phyloP scores from a whole-genome alignment of 2,888 invertebrate genomes.

The Ernsta delagoae region DNA sequence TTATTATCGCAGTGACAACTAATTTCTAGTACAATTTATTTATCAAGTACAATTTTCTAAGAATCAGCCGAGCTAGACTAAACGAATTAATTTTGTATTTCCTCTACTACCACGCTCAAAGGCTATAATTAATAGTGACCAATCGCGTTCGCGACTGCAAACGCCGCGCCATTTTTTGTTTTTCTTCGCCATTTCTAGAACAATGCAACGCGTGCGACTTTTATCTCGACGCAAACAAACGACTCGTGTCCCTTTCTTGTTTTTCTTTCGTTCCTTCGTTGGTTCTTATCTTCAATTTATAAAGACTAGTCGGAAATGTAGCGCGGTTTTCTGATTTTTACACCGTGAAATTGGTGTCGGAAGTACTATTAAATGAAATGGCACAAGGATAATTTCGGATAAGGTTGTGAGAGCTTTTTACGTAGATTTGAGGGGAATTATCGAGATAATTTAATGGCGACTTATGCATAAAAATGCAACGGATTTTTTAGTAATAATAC shows the following conservation, averaged over 20 bases:
- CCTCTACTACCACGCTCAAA: slow-evolving; percentile 10
- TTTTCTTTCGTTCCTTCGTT: slow-evolving; percentile 45
- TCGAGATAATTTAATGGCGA: too few species aligned
- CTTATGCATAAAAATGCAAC: too few species aligned
- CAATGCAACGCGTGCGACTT: slow-evolving; percentile 72
- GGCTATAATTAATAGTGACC: slow-evolving; percentile 76
- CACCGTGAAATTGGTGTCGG: slow-evolving; percentile 31
- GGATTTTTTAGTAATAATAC: too few species aligned
- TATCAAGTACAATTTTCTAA: not conserved
- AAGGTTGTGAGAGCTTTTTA: not conserved
- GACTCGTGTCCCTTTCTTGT: slow-evolving; percentile 65
- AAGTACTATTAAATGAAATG: slow-evolving; percentile 11
- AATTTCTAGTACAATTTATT: too few species aligned
- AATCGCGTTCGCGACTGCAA: slow-evolving; percentile 56
- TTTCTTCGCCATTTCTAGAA: slow-evolving; percentile 74
- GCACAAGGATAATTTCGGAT: not conserved
- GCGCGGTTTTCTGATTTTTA: slow-evolving; percentile 45
- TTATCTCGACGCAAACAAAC: slow-evolving; percentile 71
- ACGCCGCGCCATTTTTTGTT: slow-evolving; percentile 64
- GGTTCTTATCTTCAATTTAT: slow-evolving; percentile 62
- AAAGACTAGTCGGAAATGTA: slow-evolving; percentile 59
- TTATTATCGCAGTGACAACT: too few species aligned
- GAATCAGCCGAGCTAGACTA: slow-evolving; percentile 4
- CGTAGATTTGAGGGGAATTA: too few species aligned
- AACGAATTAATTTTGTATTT: slow-evolving; percentile 18